Base-by-base conservation (phyloP, 2,797 vertebrate species). In the Eleutherodactylus coqui region DNA sequence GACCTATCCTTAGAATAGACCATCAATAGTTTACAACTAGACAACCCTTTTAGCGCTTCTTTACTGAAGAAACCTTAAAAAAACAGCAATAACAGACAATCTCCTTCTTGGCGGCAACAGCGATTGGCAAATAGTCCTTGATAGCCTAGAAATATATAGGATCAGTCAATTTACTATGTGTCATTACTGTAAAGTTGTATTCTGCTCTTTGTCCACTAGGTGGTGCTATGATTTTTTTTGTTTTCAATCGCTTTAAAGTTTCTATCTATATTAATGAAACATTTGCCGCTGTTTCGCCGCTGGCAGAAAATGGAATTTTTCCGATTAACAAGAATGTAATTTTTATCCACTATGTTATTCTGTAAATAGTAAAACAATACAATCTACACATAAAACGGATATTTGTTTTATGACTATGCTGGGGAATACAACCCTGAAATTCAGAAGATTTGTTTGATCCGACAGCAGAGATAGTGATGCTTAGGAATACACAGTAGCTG, bases 281-380 rank as follows among this genome's bases (percentile, higher is more conserved):
- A 62, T 47, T 84, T 47, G 4, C 29, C 16, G 38, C 55, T 27
- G 53, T 75, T 76, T 75, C 6, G 72, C 82, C 38, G 2, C 24
- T 19, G 72, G 82, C 82, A 14, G 43, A 75, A 43, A 38, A 45
- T 47, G 55, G n/a, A 53, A 76, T 62, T 83, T 43, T 84, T 58
- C 72, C 60, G 55, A 84, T 84, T 47, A 76, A 34, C 53, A 70
- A 36, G 19, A 24, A 83, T 76, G 55, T 8, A 14, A 62, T 75
- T 84, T 45, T 75, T 84, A 29, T 58, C 36, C 67, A 13, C 36
- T 19, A 38, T 70, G 43, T 70, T 41, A 70, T 38, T 10, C 10
- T n/a, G 36, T 70, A 70, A 75, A n/a, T 70, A 58, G 69, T 58
- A 47, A 60, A 75, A 41, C n/a, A 60, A 75, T 60, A 51, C 1